These are phyloP conservation scores for Dendrolimus kikuchii DNA, from an alignment of 1,140 invertebrate genomes.

Conservation along the genomic window DNA sequence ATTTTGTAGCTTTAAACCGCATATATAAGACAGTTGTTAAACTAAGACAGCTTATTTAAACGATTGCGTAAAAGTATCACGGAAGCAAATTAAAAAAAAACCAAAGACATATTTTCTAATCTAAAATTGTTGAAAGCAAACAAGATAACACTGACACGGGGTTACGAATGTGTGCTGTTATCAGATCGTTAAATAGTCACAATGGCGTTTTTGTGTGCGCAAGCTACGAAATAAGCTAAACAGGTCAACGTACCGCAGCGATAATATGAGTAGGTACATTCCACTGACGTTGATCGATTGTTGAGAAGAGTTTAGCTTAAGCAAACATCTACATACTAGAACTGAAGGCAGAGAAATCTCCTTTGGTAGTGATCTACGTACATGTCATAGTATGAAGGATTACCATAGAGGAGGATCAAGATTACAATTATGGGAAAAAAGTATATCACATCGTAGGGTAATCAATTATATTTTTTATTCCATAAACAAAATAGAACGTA, in stretches of 20 bases:
- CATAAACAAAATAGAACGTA: not conserved
- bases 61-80: too few relatives aligned
- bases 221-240: constrained; percentile 43
- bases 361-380: constrained; percentile 34
- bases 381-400: constrained; percentile 47
- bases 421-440: not conserved
- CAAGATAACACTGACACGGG: constrained; percentile 39
- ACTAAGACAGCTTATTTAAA: too few relatives aligned
- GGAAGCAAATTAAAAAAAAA: too few relatives aligned
- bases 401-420: constrained; percentile 27
- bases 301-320: constrained; percentile 49
- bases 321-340: constrained; percentile 48
- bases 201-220: constrained; percentile 40
- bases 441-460: too few relatives aligned
- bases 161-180: constrained; percentile 33
- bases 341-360: constrained; percentile 44
- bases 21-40: too few relatives aligned
- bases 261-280: constrained; percentile 43
- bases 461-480: constrained; percentile 5
- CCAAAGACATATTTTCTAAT: too few relatives aligned
- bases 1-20: too few relatives aligned
- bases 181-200: constrained; percentile 34
- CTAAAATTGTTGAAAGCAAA: constrained; percentile 32
- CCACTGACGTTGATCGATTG: constrained; percentile 63
- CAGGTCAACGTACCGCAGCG: constrained; percentile 53